These are phyloP conservation scores for Caenorhabditis sp. DNA, from an alignment of 2,888 invertebrate genomes.

Conservation along the genomic window DNA sequence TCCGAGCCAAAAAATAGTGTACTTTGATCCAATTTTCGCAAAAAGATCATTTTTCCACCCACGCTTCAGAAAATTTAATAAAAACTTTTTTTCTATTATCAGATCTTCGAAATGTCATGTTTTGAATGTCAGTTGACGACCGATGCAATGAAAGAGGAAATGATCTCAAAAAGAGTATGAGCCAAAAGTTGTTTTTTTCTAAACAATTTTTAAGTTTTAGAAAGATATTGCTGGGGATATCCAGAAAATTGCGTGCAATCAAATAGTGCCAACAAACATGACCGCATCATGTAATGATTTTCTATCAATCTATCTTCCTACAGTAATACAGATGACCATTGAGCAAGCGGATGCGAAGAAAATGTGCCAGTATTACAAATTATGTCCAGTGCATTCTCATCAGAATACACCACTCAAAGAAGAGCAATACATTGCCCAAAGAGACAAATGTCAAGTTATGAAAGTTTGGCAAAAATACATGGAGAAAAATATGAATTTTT, in stretches of 20 bases:
- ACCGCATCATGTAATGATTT: slow-evolving; percentile 58
- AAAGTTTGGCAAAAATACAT: slow-evolving; percentile 14
- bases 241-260: slow-evolving; percentile 48
- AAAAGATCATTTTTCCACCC: background rate
- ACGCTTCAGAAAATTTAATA: too few species aligned
- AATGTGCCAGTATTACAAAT: slow-evolving; percentile 47
- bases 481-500: background rate
- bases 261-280: slow-evolving; percentile 52
- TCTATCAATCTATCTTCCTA: slow-evolving; percentile 58
- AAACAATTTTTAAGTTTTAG: slow-evolving; percentile 30
- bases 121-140: slow-evolving; percentile 51
- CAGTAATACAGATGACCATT: slow-evolving; percentile 62
- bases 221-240: slow-evolving; percentile 50
- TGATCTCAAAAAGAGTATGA: slow-evolving; percentile 36
- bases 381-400: slow-evolving; percentile 46
- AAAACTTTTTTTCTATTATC: too few species aligned
- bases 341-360: slow-evolving; percentile 48
- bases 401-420: too few species aligned
- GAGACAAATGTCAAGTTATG: slow-evolving; percentile 21
- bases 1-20: too few species aligned
- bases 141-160: slow-evolving; percentile 37
- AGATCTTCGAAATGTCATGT: slow-evolving; percentile 46
- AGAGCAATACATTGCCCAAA: too few species aligned
- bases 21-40: too few species aligned
- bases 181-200: background rate